Base-by-base conservation (phyloP, 2,113 vertebrate genomes). In the Lanius ludovicianus region DNA sequence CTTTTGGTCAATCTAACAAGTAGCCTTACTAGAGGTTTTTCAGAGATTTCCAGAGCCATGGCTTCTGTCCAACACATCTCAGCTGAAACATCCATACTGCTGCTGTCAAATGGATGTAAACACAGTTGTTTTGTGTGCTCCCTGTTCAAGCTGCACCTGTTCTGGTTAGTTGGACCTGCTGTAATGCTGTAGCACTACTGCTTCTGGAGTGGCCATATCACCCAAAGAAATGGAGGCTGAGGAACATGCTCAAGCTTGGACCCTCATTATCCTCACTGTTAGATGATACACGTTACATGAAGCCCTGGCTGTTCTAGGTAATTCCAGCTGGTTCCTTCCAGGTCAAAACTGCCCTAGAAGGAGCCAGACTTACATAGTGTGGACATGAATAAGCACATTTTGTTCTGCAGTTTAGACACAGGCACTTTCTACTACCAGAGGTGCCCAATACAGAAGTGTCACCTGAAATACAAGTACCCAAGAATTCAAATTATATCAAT, bases 171-270 rank as follows among this genome's bases (percentile, higher is more conserved):
- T 65, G 18, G 67, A 44, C 42, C 19, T 28, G 19, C 21, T 21
- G 14, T 14, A 42, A 16, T 42, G 9, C 14, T n/a, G 16, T 35
- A 56, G 52, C 20, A 50, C 23, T 17, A 2, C 31, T 47, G 3
- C 22, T 56, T 49, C 44, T 73, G 37, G 49, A 84, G 53, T 1
- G 13, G 31, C 6, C 0, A 0, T 30, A 76, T 5, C 3, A 3
- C 12, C 37, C 41, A 15, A 37, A 47, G 10, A 53, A 52, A 63
- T 21, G 7, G 11, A 50, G 9, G 4, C 15, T 79, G 52, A 67
- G 33, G 28, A 76, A 68, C 20, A 39, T 14, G 15, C 7, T 78
- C 15, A 55, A 60, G 8, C 11, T 35, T 69, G 8, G 9, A 60
- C 12, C 33, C 27, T 52, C 57, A 13, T 22, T 39, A 11, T 59